Evolutionary conservation across 2,113 vertebrate genomes (phyloP).

Genomic region (Azemiops feae): DNA sequence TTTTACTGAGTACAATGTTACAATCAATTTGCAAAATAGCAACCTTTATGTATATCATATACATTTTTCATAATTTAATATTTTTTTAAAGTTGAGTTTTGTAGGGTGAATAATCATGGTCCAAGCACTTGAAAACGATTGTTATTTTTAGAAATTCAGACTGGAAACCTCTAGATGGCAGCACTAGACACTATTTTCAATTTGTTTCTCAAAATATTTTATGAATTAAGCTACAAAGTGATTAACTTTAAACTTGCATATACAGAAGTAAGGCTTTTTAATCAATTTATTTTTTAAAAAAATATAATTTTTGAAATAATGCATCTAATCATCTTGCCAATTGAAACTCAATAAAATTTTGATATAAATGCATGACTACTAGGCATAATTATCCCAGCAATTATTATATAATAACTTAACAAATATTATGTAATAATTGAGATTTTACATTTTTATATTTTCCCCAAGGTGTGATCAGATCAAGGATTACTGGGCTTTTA

Average conservation of each 20-base stretch:
- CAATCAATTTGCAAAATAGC: neutral
- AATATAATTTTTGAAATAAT: neutral
- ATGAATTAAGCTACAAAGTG: slow-evolving; percentile 16
- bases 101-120: neutral
- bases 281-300: slow-evolving; percentile 10
- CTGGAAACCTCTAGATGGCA: slow-evolving; percentile 70
- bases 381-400: neutral
- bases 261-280: slow-evolving; percentile 22
- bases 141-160: slow-evolving; percentile 24
- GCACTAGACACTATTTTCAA: slow-evolving; percentile 67
- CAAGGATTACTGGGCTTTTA: accelerated
- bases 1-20: neutral
- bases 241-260: slow-evolving; percentile 46
- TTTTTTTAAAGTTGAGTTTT: neutral
- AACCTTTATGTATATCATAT: neutral
- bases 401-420: accelerated
- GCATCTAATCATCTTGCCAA: neutral
- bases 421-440: neutral
- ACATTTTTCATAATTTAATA: neutral
- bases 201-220: slow-evolving; percentile 22
- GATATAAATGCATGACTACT: neutral
- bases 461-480: neutral
- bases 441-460: neutral
- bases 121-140: neutral
- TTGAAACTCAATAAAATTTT: neutral